Conservation (phyloP, 2,113 vertebrate species). For the Notarius lentiginosus region DNA sequence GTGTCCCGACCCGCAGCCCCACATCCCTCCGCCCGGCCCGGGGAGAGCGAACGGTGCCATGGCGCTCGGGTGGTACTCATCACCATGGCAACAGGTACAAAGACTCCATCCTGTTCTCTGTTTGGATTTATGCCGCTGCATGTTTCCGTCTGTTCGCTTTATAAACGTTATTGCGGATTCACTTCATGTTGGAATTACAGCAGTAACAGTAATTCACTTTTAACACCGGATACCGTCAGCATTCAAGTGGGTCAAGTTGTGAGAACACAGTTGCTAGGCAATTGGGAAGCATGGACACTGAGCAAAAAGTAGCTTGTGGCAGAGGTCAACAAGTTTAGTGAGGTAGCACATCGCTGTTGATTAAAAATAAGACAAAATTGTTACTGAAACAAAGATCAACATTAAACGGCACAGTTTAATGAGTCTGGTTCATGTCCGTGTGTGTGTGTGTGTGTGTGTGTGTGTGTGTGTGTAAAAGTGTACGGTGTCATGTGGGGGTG, state of each 20-base stretch:
- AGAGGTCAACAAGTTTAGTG: neutral
- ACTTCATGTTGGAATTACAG: neutral
- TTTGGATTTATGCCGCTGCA: too few relatives aligned
- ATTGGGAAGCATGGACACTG: neutral
- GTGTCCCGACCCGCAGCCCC: slow-evolving; percentile 67
- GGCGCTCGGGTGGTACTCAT: slow-evolving; percentile 84
- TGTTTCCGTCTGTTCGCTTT: neutral
- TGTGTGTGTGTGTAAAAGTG: slow-evolving; percentile 74
- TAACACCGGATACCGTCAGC: neutral
- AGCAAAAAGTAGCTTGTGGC: neutral
- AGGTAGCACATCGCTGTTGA: neutral
- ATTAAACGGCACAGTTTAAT: neutral
- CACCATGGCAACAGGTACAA: slow-evolving; percentile 91
- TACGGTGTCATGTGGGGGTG: slow-evolving; percentile 92
- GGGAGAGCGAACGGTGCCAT: slow-evolving; percentile 57
- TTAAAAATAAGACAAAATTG: neutral
- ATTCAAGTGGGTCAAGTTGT: neutral
- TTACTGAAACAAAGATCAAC: neutral
- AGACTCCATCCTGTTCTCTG: neutral
- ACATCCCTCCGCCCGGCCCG: slow-evolving; percentile 28
- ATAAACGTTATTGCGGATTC: neutral
- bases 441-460: slow-evolving; percentile 30
- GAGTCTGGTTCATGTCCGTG: neutral
- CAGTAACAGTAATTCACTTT: neutral
- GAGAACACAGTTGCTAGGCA: neutral